These are phyloP conservation scores for Agriopis leucophaearia DNA, from an alignment of 2,888 invertebrate genomes.

Conservation along the genomic window DNA sequence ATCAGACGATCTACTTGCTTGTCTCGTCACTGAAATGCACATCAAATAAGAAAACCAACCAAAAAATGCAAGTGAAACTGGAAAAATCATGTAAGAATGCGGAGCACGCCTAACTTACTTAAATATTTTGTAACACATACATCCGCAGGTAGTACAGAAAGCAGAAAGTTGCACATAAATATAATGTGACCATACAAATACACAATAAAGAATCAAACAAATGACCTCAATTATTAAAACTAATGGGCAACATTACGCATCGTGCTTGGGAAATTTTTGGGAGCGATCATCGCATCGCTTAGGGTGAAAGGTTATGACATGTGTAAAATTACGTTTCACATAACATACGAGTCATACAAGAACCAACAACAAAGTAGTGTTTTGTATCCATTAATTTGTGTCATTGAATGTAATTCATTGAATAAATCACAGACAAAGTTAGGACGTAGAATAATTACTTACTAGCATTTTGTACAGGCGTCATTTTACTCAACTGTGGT, in stretches of 20 bases:
- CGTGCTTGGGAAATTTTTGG: constrained; percentile 59
- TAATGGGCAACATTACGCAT: constrained; percentile 61
- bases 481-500: neutral
- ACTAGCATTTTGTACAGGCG: neutral
- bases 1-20: too few species aligned
- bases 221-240: constrained; percentile 56
- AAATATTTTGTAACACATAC: neutral
- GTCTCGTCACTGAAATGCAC: too few species aligned
- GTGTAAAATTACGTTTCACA: constrained; percentile 39
- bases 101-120: neutral
- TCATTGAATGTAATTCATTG: neutral
- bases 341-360: constrained; percentile 32
- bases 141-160: constrained; percentile 5
- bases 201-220: constrained; percentile 53
- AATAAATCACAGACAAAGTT: constrained; percentile 1
- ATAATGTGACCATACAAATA: constrained; percentile 44
- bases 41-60: too few species aligned
- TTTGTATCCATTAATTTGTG: constrained; percentile 15
- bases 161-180: constrained; percentile 25
- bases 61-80: neutral
- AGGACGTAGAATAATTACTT: constrained; percentile 3
- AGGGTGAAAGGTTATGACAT: constrained; percentile 68
- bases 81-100: too few species aligned
- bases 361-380: constrained; percentile 9
- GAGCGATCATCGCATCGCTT: constrained; percentile 54